Evolutionary conservation across 2,797 vertebrate genomes (phyloP), one percentile per base, ranked within the genome.

Genomic region (Acrocephalus scirpaceus): DNA sequence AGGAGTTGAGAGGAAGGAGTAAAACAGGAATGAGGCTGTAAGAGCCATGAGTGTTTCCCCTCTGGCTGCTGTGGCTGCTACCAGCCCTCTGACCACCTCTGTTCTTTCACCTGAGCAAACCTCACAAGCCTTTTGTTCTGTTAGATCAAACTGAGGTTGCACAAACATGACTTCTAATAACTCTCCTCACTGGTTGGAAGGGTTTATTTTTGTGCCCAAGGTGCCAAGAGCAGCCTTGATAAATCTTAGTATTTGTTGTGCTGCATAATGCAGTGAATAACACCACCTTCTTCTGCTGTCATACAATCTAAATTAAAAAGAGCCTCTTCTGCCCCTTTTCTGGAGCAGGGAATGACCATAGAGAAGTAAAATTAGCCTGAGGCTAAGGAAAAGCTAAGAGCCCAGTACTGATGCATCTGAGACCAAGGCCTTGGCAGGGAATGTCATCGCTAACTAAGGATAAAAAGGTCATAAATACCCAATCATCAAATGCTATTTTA

Each of bases 31-130:
- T 27, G 50, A 67, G 53, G 61, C 51, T 62, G 48, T 51, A 34
- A 64, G 45, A 61, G 30, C 51, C 0, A 0, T 3, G 3, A 2
- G 1, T 17, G n/a, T 45, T 88, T 82, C 50, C n/a, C 32, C 26
- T 74, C 72, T 74, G 72, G 47, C 60, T 92, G 54, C 20, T 64
- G 32, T 44, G 23, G 36, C 57, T 85, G n/a, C 16, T 70, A 11
- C 36, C 36, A 76, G 18, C 29, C 16, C 40, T 66, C 51, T 29
- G 74, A 53, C 56, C 67, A 60, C 1, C 61, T 95, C 75, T 86
- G 19, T 9, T 75, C 62, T 50, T 45, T 78, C 36, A 21, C 51
- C 82, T 67, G 45, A 77, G 82, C 50, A 80, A 61, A 62, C 12
- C 53, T 86, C 2, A 25, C 50, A 70, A 66, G 48, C 23, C 21